A percentile compares a stretch with the other conserved stretches of the same genome.
phyloP scores from a whole-genome alignment of 1,140 invertebrate genomes.

The Euwallacea fornicatus region DNA sequence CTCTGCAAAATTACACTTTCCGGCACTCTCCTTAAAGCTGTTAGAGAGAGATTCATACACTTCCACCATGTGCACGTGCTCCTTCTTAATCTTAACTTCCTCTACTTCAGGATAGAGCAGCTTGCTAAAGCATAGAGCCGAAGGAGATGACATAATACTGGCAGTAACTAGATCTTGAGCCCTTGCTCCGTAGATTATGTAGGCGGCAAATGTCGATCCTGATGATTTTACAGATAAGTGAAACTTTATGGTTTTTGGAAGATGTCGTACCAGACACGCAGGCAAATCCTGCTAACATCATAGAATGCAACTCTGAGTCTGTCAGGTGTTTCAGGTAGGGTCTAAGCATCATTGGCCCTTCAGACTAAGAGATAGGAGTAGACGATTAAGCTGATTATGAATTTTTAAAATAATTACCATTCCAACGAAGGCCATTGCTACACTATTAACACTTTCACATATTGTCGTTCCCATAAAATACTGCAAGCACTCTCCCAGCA shows the following conservation, averaged over 20 bases:
- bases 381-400: conserved; percentile 3
- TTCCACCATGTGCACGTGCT: conserved; percentile 49
- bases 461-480: conserved; percentile 80
- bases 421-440: conserved; percentile 88
- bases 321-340: conserved; percentile 85
- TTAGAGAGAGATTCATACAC: conserved; percentile 27
- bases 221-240: conserved; percentile 25
- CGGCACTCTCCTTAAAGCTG: not conserved
- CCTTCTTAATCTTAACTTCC: conserved; percentile 67
- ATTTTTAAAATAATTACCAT: conserved; percentile 63
- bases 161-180: conserved; percentile 83
- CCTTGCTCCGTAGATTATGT: conserved; percentile 86
- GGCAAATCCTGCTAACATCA: conserved; percentile 93
- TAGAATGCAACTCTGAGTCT: conserved; percentile 85
- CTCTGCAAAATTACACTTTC: conserved; percentile 57
- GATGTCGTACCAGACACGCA: conserved; percentile 78
- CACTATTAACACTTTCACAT: conserved; percentile 88
- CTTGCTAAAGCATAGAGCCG: conserved; percentile 86
- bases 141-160: conserved; percentile 93
- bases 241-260: conserved; percentile 4
- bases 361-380: conserved; percentile 64
- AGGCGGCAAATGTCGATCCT: conserved; percentile 89
- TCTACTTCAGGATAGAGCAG: conserved; percentile 89
- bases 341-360: conserved; percentile 85
- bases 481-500: conserved; percentile 77